Conservation (phyloP, 2,113 vertebrate genomes). For the human (Homo sapiens) region DNA sequence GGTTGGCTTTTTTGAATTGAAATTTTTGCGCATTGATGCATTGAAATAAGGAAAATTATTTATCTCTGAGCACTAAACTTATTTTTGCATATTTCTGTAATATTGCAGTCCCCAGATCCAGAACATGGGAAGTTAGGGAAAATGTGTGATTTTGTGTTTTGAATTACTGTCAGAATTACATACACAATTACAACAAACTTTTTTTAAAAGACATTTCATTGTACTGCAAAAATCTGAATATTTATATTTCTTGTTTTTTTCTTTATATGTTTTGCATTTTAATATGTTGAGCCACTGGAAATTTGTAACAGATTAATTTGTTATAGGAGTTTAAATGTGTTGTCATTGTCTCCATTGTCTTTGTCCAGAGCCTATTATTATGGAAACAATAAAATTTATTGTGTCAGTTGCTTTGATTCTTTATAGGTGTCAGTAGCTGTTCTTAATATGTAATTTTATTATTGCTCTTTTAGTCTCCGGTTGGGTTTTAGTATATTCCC, state of each 20-base stretch:
- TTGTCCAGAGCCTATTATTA: constrained; percentile 81
- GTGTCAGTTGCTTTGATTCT: constrained; percentile 79
- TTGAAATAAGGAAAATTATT: constrained; percentile 77
- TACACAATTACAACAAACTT: constrained; percentile 61
- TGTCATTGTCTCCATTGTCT: constrained; percentile 80
- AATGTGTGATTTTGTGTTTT: constrained; percentile 64
- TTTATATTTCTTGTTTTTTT: constrained; percentile 81
- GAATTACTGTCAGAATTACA: constrained; percentile 69
- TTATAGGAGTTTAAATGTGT: constrained; percentile 78
- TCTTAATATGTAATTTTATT: constrained; percentile 41
- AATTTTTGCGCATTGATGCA: constrained; percentile 68
- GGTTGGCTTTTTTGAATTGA: constrained; percentile 70
- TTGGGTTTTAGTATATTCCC: constrained; percentile 40
- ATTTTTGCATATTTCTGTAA: constrained; percentile 77
- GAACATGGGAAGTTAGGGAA: constrained; percentile 55
- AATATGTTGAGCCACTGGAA: constrained; percentile 83
- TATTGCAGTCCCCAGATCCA: constrained; percentile 69
- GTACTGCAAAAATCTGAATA: constrained; percentile 76
- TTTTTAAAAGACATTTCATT: constrained; percentile 73
- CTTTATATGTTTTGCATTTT: constrained; percentile 76
- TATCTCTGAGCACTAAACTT: constrained; percentile 72
- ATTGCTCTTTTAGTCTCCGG: constrained; percentile 4
- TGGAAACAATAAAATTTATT: constrained; percentile 84
- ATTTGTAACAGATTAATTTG: constrained; percentile 83
- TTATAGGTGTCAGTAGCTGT: constrained; percentile 65